These are phyloP conservation scores for Portunus trituberculatus DNA, from an alignment of 1,140 invertebrate genomes.

Conservation along the genomic window DNA sequence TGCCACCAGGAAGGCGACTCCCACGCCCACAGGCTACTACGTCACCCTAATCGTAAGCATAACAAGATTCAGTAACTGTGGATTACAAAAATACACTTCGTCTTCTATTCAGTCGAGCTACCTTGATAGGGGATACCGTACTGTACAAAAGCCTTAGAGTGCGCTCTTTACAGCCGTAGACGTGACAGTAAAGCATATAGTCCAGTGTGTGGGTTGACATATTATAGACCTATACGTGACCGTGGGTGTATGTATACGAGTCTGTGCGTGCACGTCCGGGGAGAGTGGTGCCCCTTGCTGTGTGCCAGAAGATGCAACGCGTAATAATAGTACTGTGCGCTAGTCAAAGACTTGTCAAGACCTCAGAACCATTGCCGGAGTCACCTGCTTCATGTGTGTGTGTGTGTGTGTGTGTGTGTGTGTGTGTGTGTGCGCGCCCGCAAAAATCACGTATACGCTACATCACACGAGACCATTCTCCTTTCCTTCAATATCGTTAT, in stretches of 20 bases:
- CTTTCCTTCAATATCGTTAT: too few relatives aligned
- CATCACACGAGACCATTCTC: too few relatives aligned
- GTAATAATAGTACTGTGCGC: too few relatives aligned
- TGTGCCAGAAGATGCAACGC: too few relatives aligned
- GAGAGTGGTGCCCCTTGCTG: too few relatives aligned
- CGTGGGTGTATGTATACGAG: background rate
- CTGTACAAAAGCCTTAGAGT: background rate
- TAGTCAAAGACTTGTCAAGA: too few relatives aligned
- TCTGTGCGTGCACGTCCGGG: background rate
- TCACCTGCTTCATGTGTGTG: too few relatives aligned
- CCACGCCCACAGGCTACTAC: background rate
- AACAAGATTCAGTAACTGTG: background rate
- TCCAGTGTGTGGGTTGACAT: too few relatives aligned
- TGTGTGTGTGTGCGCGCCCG: too few relatives aligned
- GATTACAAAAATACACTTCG: conserved; percentile 15
- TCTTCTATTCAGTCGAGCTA: conserved; percentile 21
- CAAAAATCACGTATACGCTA: too few relatives aligned
- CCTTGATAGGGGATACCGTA: background rate
- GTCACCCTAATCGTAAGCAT: background rate
- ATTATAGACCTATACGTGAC: background rate
- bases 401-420: too few relatives aligned
- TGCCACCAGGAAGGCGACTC: background rate
- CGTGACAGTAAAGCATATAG: background rate
- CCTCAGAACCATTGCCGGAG: too few relatives aligned
- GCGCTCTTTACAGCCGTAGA: background rate